phyloP scores from a whole-genome alignment of 2,888 invertebrate genomes.

The Ditylenchus weischeri region DNA sequence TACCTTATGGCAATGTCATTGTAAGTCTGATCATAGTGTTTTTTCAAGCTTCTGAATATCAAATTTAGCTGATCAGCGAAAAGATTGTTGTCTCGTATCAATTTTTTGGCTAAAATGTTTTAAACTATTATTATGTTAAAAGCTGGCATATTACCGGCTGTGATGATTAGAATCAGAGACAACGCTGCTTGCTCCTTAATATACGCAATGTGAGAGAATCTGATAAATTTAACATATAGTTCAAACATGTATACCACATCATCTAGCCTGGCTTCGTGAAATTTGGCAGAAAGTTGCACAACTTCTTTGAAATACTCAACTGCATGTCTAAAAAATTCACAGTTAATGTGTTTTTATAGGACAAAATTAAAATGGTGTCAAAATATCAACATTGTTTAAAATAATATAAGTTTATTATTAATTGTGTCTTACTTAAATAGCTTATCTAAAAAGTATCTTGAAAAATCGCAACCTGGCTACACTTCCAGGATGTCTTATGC shows the following conservation, averaged over 20 bases:
- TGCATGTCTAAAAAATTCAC: slow-evolving; percentile 6
- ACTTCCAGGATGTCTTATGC: not conserved
- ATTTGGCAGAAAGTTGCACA: not conserved
- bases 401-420: no score
- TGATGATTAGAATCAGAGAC: slow-evolving; percentile 4
- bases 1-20: not conserved
- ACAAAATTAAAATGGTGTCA: no score
- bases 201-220: no score
- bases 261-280: not conserved
- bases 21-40: not conserved
- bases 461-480: not conserved
- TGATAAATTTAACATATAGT: no score
- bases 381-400: no score
- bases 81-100: not conserved
- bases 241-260: not conserved
- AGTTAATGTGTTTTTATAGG: no score
- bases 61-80: slow-evolving; percentile 1
- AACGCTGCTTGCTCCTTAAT: not conserved
- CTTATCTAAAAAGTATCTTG: not conserved
- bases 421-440: not conserved
- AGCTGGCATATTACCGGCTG: not conserved
- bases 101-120: not conserved
- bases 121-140: no score
- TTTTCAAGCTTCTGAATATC: not conserved
- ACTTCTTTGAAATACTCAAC: not conserved